Evolutionary conservation across 2,113 vertebrate genomes (phyloP), one percentile per base, ranked within the genome.

Genomic region (Toxotes jaculatrix): DNA sequence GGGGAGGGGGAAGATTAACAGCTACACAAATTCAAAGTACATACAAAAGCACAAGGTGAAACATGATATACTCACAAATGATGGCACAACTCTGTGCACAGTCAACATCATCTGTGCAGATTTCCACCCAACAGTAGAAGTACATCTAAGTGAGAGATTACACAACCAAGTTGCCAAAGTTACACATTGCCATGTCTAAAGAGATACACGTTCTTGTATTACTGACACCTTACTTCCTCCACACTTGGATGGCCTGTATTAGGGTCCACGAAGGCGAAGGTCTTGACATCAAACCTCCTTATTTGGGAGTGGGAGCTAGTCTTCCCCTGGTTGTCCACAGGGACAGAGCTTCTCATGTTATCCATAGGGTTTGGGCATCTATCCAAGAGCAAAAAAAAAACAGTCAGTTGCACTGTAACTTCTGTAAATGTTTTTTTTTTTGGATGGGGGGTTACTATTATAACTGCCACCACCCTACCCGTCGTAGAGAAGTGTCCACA

Each of bases 111-210:
- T 82, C n/a, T 0, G 82, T 84, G 84, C 93, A 94, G 74, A 95
- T 88, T 74, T 94, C 92, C 86, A 95, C 94, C 94, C 93, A 95
- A 53, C 93, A 94, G 84, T 89, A 94, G 80, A 94, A 94, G 75
- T 89, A 94, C 27, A 94, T 88, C 94, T 95, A 42, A 65, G 10
- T 0, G 27, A 82, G 4, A 74, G 34, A 68, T 59, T 1, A 16
- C n/a, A 70, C 6, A 31, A 14, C 19, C 5, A 9, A 70, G 21
- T 4, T 21, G 38, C 55, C 5, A 43, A 43, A 43, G 42, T 43
- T 43, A 43, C 10, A 43, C 7, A 7, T 13, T 53, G 27, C 1
- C 36, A 73, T 13, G 19, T 51, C n/a, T 73, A 31, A 34, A 2
- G 17, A 40, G 27, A 45, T 4, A 5, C 12, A 38, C 19, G 19